Evolutionary conservation across 2,888 invertebrate species (phyloP), one percentile per base, ranked within the genome.

Genomic region (Charanyca ferruginea): DNA sequence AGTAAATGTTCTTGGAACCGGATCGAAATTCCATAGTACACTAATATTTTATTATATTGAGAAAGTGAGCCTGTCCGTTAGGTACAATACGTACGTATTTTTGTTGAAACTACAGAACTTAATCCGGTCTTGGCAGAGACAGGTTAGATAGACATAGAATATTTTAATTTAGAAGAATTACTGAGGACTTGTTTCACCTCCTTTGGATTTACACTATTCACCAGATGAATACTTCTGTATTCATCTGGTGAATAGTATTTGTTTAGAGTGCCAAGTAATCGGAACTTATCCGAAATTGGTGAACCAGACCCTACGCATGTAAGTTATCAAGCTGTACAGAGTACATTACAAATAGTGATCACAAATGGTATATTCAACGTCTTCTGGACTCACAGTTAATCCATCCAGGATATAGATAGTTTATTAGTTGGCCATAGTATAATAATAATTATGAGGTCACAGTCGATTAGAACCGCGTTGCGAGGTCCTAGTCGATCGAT

Each of bases 381-480:
- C 25, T 20, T 47, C 1, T 41, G 23, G 32, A 20, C 20, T 28
- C 28, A 18, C 2, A 69, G 71, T 48, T 58, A 32, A 54, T 54
- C 49, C 41, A 23, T 58, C 54, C 64, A 69, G 69, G 63, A 69
- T 74, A 20, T 45, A 45, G 2, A 38, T n/a, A 22, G n/a, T 55
- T 6, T 52, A 41, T 52, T 48, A 28, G 38, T 60, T 35, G 20
- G 6, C n/a, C 20, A 52, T 25, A 25, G 25, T 25, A 25, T 25
- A 51, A 53, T 47, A 54, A 77, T 28, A 55, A 59, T 48, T 63
- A 66, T 55, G 66, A 66, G 66, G 63, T 66, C 66, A 66, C 57
- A 62, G 32, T 35, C 55, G 62, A 62, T 64, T 69, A 51, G 54
- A 47, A 38, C 49, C 61, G 55, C 52, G 57, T 44, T 57, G 49